Conservation (phyloP, 2,113 vertebrate genomes). For the Embiotoca jacksoni region DNA sequence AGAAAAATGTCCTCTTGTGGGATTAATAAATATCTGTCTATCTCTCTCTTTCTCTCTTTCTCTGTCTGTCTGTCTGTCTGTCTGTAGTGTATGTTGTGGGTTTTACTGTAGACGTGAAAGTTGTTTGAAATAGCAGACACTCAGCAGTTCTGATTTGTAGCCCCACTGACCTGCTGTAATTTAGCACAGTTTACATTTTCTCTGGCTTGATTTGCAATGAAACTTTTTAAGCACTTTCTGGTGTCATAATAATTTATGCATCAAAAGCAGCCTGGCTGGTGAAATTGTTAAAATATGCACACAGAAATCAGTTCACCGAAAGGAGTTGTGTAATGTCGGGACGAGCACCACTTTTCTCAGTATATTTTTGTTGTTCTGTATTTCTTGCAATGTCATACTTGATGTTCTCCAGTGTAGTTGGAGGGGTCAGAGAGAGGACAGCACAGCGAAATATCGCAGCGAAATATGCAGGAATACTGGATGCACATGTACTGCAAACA, state of each 20-base stretch:
- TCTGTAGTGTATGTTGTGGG: no score
- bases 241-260: conserved; percentile 44
- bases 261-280: conserved; percentile 12
- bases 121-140: not conserved
- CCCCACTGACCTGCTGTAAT: conserved; percentile 24
- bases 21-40: no score
- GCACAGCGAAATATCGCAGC: conserved; percentile 34
- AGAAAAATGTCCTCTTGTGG: no score
- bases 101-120: not conserved
- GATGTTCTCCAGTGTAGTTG: conserved; percentile 22
- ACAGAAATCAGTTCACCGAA: conserved; percentile 27
- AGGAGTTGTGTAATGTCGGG: conserved; percentile 6
- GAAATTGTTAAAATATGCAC: conserved; percentile 50
- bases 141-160: not conserved
- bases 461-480: conserved; percentile 4
- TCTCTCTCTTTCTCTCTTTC: no score
- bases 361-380: not conserved
- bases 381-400: conserved; percentile 14
- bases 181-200: conserved; percentile 5
- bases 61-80: no score
- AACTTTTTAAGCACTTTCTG: conserved; percentile 19
- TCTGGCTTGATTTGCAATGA: conserved; percentile 9
- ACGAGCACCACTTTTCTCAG: conserved; percentile 5
- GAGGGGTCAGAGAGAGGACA: conserved; percentile 36
- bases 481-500: conserved; percentile 7